These are phyloP conservation scores for Chaetodon trifasciatus DNA, from an alignment of 2,797 vertebrate species.

Conservation along the genomic window DNA sequence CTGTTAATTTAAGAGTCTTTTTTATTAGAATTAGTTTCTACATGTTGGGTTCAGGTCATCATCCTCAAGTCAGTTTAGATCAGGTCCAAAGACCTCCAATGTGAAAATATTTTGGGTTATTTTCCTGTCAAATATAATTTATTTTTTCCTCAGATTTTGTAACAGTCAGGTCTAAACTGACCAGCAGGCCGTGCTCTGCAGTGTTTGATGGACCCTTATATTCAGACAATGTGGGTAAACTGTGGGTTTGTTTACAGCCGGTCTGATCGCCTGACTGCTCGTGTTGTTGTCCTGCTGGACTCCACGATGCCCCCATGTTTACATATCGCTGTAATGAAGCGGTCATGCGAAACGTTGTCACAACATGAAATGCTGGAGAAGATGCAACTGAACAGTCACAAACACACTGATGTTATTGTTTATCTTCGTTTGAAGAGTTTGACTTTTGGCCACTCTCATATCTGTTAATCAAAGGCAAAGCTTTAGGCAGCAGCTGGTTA, in stretches of 20 bases:
- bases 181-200: neutral
- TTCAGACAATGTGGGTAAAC: neutral
- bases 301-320: constrained; percentile 2
- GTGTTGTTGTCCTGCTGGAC: neutral
- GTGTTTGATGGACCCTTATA: neutral
- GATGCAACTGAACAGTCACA: no score
- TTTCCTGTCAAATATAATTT: neutral
- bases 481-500: no score
- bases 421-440: no score
- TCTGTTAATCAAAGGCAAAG: no score
- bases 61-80: neutral
- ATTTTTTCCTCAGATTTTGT: no score
- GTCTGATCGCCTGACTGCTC: neutral
- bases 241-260: no score
- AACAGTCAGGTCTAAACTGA: neutral
- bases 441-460: no score
- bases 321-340: neutral
- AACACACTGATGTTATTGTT: no score
- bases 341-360: no score
- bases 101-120: neutral
- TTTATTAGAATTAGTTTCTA: no score
- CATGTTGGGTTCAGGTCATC: neutral
- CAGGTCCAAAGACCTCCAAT: neutral
- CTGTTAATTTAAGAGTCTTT: neutral
- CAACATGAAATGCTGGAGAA: no score